These are phyloP conservation scores for Cephalopterus ornatus DNA, from an alignment of 2,113 vertebrate genomes.

Conservation along the genomic window DNA sequence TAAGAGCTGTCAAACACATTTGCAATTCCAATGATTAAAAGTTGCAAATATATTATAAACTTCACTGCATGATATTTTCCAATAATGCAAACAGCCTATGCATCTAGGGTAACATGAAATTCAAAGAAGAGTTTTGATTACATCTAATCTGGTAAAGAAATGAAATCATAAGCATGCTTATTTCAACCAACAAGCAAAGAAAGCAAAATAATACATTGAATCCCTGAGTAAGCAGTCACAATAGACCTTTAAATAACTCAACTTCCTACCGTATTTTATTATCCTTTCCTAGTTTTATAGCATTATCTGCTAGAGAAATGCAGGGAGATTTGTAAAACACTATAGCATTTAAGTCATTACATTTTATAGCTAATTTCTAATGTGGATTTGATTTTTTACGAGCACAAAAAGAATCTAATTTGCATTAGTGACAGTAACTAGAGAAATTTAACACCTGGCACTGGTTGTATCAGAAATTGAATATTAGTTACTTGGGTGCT, in stretches of 20 bases:
- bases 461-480: slow-evolving; percentile 78
- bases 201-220: slow-evolving; percentile 70
- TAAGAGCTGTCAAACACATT: slow-evolving; percentile 37
- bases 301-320: slow-evolving; percentile 78
- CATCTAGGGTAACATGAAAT: slow-evolving; percentile 58
- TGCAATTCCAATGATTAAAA: slow-evolving; percentile 63
- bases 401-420: slow-evolving; percentile 85
- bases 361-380: slow-evolving; percentile 89
- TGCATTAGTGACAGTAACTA: slow-evolving; percentile 88
- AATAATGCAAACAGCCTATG: slow-evolving; percentile 66
- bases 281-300: slow-evolving; percentile 78
- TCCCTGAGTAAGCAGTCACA: slow-evolving; percentile 77
- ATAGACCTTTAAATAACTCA: slow-evolving; percentile 85
- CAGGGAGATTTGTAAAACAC: slow-evolving; percentile 85
- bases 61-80: slow-evolving; percentile 52
- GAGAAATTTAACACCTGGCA: slow-evolving; percentile 88
- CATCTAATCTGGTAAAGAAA: slow-evolving; percentile 68
- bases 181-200: slow-evolving; percentile 63
- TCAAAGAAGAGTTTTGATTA: slow-evolving; percentile 71
- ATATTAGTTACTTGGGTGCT: slow-evolving; percentile 82
- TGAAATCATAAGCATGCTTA: slow-evolving; percentile 67
- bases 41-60: slow-evolving; percentile 67
- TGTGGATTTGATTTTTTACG: slow-evolving; percentile 87
- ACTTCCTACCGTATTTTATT: slow-evolving; percentile 80
- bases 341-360: slow-evolving; percentile 87